Conservation (phyloP, 2,113 vertebrate genomes). For the Morone saxatilis region DNA sequence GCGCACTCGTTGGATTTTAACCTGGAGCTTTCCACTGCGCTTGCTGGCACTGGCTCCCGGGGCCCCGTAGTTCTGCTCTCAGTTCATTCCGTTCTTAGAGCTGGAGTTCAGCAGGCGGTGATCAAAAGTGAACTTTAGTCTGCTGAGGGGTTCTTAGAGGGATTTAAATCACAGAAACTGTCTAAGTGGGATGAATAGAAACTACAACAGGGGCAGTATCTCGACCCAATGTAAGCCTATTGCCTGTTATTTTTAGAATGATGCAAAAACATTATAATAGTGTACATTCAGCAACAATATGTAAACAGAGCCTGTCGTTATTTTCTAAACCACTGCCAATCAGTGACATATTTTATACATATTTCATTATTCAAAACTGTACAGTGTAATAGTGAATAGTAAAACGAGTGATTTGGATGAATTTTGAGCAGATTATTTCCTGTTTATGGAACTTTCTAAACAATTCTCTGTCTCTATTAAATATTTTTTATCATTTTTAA, state of each 20-base stretch:
- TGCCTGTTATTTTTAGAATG: too few relatives aligned
- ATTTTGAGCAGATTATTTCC: too few relatives aligned
- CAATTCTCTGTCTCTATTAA: too few relatives aligned
- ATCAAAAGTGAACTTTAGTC: not conserved
- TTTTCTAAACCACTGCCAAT: not conserved
- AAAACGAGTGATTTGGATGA: too few relatives aligned
- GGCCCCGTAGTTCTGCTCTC: not conserved
- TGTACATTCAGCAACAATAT: not conserved
- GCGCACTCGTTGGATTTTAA: constrained; percentile 5
- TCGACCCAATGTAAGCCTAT: not conserved
- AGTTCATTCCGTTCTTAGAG: not conserved
- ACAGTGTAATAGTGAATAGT: too few relatives aligned
- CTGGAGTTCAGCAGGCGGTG: not conserved
- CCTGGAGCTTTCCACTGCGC: not conserved
- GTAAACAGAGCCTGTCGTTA: not conserved
- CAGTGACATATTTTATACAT: too few relatives aligned
- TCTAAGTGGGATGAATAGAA: too few relatives aligned
- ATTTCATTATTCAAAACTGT: too few relatives aligned
- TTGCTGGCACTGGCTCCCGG: not conserved
- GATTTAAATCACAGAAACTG: not conserved
- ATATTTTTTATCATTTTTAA: too few relatives aligned
- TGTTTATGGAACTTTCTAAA: too few relatives aligned
- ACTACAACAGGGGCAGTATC: not conserved
- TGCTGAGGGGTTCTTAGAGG: not conserved
- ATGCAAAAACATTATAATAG: not conserved